Percentiles rank a stretch among this genome's conserved stretches.
These are phyloP conservation scores for Pangasius mekongensis DNA, from an alignment of 2,797 vertebrate genomes.

Conservation along the genomic window DNA sequence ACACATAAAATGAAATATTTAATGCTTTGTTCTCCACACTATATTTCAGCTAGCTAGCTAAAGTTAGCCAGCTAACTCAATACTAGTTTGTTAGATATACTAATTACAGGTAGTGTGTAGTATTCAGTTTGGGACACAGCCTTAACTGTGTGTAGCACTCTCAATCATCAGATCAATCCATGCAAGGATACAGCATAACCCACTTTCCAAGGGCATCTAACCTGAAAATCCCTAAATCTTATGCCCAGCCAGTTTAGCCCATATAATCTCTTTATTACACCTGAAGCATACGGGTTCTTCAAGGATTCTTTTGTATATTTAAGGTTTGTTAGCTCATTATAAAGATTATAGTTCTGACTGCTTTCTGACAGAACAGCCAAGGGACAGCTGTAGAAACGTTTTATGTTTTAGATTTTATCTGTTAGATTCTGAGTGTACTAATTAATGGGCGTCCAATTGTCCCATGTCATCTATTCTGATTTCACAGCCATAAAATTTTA, in stretches of 20 bases:
- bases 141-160: neutral
- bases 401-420: neutral
- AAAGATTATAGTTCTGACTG: neutral
- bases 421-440: neutral
- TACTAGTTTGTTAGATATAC: neutral
- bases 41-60: neutral
- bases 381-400: neutral
- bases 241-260: neutral
- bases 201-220: neutral
- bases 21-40: neutral
- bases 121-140: neutral
- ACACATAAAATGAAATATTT: neutral
- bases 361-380: neutral
- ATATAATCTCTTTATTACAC: neutral
- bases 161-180: neutral
- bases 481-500: neutral
- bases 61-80: neutral
- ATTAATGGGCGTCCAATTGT: neutral
- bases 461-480: conserved; percentile 1
- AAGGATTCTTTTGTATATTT: neutral
- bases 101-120: neutral
- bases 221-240: neutral
- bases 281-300: neutral
- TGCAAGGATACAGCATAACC: neutral
- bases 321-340: neutral